Base-by-base conservation (phyloP, 2,888 invertebrate genomes). In the Boloria euphrosyne region DNA sequence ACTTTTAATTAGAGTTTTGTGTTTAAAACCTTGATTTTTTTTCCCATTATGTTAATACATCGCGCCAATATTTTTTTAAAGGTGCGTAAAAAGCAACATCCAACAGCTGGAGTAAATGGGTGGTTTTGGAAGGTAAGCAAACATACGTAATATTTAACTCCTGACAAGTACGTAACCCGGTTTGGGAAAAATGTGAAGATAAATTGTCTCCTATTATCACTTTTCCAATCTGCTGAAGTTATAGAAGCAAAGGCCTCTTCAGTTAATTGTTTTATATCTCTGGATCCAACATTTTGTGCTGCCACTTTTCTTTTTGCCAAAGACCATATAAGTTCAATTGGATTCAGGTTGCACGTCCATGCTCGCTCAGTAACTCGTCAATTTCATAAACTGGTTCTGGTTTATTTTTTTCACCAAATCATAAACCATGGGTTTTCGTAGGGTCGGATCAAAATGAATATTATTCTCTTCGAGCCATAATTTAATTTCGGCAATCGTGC, bases 401-500 rank as follows among this genome's bases (percentile, higher is more conserved):
- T 22, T 22, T 22, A 2, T 22, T 22, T 22, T 22, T 22, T 22
- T 22, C 22, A 22, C 22, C 22, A 22, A 22, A 22, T 22, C 22
- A 22, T 22, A 22, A 22, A 22, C 2, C n/a, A 17, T 17, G 38
- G 72, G 74, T 54, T 75, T 76, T 13, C 67, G 59, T 0, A 70
- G 52, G 13, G 63, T 59, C 13, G 53, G 49, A 59, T 74, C 72
- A 65, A 72, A 75, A n/a, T 52, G 16, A 31, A 75, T 70, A 54
- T 74, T 71, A 59, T 75, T 73, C 65, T 74, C 64, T 44, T 58
- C 14, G 49, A 75, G 57, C 75, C 74, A 77, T n/a, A 68, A n/a
- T 66, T 70, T 73, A 18, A 74, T 70, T 7, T 72, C 71, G 27
- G 51, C 60, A 18, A 70, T 22, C 22, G 22, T 59, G 14, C 59